Evolutionary conservation across 2,888 invertebrate species (phyloP), one percentile per base, ranked within the genome.

Genomic region (Ommatoiulus sabulosus): DNA sequence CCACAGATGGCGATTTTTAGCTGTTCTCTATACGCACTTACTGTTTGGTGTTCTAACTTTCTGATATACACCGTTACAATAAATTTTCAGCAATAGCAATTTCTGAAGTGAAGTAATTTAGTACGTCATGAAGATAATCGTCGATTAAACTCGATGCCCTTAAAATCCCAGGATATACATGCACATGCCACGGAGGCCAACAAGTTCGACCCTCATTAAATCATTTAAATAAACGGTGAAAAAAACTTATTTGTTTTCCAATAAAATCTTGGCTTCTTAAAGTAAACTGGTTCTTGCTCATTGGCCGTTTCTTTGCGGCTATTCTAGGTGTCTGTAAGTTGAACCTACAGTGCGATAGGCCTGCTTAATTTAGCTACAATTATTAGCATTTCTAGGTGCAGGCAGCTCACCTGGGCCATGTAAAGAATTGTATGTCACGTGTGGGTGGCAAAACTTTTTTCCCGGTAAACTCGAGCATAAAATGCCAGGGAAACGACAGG

Each of bases 301-400:
- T 20, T 72, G n/a, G 20, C 20, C n/a, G 8, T 12, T 17, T 35
- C 7, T 24, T 72, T 35, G 8, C 80, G 1, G 80, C 12, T 80
- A 80, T 35, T 80, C 15, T 8, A 10, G 24, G 35, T 3, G 80
- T 15, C 12, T 80, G 35, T 10, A 35, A 80, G 10, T 12, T 80
- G 80, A 12, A 80, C 35, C 80, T 15, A 80, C 35, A 57, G 57
- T 57, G 57, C 52, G 15, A 52, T 52, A 52, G 24, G 20, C 24
- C 24, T 3, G 80, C 12, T 80, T 80, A 20, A 35, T 35, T 35
- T 0, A 35, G 12, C 35, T 12, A 35, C 1, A 80, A 24, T 80
- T 80, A 72, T 72, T n/a, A 80, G 80, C 80, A 24, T 80, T 80
- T 80, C 2, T 80, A 35, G 80, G 80, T 80, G 80, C 80, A 80